Evolutionary conservation across 53 echinoderm and acorn worm genomes (phyloP).

Genomic region (Stichopus horrens): DNA sequence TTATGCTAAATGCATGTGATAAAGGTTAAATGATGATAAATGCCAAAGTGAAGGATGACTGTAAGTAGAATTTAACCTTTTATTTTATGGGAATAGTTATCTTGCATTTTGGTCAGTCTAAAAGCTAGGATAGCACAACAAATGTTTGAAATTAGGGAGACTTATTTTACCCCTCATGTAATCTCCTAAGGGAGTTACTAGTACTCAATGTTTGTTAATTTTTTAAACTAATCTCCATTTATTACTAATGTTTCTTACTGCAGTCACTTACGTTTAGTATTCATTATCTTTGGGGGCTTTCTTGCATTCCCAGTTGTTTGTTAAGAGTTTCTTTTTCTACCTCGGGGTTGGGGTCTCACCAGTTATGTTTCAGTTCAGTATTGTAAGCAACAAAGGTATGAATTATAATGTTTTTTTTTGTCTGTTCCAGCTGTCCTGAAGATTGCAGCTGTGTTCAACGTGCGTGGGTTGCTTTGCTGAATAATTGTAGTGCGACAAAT

Average conservation of each 20-base stretch:
- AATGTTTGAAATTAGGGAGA: neutral
- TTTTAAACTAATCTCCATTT: neutral
- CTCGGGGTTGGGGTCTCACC: neutral
- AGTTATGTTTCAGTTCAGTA: neutral
- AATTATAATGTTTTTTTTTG: neutral
- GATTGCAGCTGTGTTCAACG: constrained; percentile 25
- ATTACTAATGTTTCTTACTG: neutral
- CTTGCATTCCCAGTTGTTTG: neutral
- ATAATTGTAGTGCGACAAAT: neutral
- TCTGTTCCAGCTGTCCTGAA: neutral
- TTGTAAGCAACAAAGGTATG: neutral
- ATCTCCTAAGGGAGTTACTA: no score
- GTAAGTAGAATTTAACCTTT: no score
- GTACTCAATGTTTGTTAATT: no score
- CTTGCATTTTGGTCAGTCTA: no score
- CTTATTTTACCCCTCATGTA: neutral
- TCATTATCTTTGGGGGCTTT: neutral
- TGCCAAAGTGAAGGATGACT: no score
- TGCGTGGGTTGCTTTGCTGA: constrained; percentile 21
- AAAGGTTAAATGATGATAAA: no score
- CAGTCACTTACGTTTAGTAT: neutral
- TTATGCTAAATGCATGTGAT: no score
- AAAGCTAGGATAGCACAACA: no score
- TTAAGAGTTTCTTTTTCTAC: neutral
- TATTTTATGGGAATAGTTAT: no score